These are phyloP conservation scores for Agrotis exclamationis DNA, from an alignment of 2,888 invertebrate genomes.

Conservation along the genomic window DNA sequence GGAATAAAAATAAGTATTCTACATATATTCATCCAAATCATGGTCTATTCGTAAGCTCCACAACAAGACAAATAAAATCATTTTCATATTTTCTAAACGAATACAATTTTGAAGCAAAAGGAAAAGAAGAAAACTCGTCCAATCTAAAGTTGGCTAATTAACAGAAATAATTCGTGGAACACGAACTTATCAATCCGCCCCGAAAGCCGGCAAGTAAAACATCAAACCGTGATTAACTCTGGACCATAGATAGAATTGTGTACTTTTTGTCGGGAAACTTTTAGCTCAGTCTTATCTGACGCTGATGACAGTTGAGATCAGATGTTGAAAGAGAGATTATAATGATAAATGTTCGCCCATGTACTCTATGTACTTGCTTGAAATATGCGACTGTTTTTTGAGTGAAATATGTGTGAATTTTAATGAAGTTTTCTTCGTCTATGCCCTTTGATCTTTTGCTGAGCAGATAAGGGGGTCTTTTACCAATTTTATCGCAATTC, in stretches of 20 bases:
- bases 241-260: background rate
- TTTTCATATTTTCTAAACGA: background rate
- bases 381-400: conserved; percentile 8
- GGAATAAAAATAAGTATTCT: too few relatives aligned
- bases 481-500: too few relatives aligned
- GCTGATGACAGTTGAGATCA: conserved; percentile 22
- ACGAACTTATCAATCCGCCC: conserved; percentile 42
- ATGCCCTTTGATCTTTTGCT: too few relatives aligned
- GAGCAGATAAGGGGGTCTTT: too few relatives aligned
- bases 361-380: too few relatives aligned
- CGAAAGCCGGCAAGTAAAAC: conserved; percentile 39
- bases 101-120: background rate
- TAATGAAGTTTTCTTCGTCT: too few relatives aligned
- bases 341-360: conserved; percentile 32
- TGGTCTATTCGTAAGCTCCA: too few relatives aligned
- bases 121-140: conserved; percentile 13
- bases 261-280: conserved; percentile 34
- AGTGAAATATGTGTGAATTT: too few relatives aligned
- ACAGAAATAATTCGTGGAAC: conserved; percentile 40
- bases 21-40: too few relatives aligned
- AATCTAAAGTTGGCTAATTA: conserved; percentile 43
- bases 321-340: conserved; percentile 41
- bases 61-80: too few relatives aligned
- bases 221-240: conserved; percentile 36
- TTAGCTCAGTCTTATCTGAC: conserved; percentile 21